Base-by-base conservation (phyloP, 2,888 invertebrate species). In the Oasisia sp. region DNA sequence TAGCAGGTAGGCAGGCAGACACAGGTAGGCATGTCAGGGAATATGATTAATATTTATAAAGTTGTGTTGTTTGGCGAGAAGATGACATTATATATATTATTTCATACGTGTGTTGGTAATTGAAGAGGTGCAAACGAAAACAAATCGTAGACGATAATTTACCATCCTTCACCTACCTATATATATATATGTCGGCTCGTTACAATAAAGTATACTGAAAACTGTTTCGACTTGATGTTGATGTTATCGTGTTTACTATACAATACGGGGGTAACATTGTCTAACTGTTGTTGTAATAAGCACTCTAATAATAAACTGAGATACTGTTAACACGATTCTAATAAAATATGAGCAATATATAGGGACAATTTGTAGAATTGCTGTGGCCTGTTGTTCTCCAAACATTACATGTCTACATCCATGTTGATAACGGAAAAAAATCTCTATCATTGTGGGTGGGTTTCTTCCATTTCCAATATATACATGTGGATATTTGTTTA, bases 1-100 rank as follows among this genome's bases (percentile, higher is more conserved):
- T 19, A 74, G 74, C 74, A 74, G 74, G 74, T 74, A 74, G 74
- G 27, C 74, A 74, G 74, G 74, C 74, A 74, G 74, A 74, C 74
- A 74, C 74, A 74, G 74, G 74, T 74, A 74, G 74, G 74, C 74
- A 74, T 19, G 74, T 74, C 27, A 74, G 27, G 74, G 19, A 74
- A 74, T 74, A 27, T 19, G 74, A 74, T 74, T 19, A 74, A 74
- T 19, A 74, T 19, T 38, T 38, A 38, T 38, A 4, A 38, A 38
- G 38, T 38, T 27, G 14, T 74, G 27, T 27, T 74, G 50, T 50
- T 50, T 50, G 50, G 50, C 7, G 74, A 19, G 74, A 19, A 74
- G 5, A 19, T 27, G 74, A 74, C 74, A 14, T 27, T 5, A 74
- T 7, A 0, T 74, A 27, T 27, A 74, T 27, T 7, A 7, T 27